Base-by-base conservation (phyloP, 2,888 invertebrate species). In the Drosophila prostipennis region DNA sequence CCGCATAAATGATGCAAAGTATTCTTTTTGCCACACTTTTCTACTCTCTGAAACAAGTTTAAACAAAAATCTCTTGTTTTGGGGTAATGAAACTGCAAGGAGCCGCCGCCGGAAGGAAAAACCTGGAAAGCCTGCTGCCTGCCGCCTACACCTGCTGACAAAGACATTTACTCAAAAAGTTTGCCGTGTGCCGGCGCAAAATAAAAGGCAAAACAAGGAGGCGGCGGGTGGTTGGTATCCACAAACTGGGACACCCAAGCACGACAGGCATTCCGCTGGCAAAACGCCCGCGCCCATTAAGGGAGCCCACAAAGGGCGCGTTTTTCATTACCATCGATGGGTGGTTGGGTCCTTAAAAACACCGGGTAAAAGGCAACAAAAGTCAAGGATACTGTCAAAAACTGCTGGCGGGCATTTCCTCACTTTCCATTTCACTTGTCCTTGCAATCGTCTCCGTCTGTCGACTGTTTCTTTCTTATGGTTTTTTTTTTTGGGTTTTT, bases 81-180 rank as follows among this genome's bases (percentile, higher is more conserved):
- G 72, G 70, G 80, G 76, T 83, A 84, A 84, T 85, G 86, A 84
- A 84, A 84, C 86, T 79, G 78, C 70, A 80, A 85, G 85, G 72
- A 72, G 80, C 67, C 69, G 42, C 42, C 36, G 42, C 48, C 43
- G 63, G 59, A 57, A 56, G 63, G 49, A 68, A 60, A 72, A 75
- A 55, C 34, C 34, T 34, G 23, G 23, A 23, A 23, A 26, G 34
- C 11, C 34, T 63, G 70, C 10, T 13, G n/a, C 32, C 78, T 80
- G 78, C 84, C 7, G n/a, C 32, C 78, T 80, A 83, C 84, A 88
- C 87, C 88, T 84, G 84, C 84, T 84, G 84, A 84, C 84, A 84
- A 84, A 84, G 84, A 84, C 84, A 84, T 84, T 84, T 88, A 88
- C 84, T 88, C 84, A 84, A 88, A 84, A 84, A 88, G 74, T 88